These are phyloP conservation scores for Holcopasites calliopsidis DNA, from an alignment of 1,140 invertebrate species.

Conservation along the genomic window DNA sequence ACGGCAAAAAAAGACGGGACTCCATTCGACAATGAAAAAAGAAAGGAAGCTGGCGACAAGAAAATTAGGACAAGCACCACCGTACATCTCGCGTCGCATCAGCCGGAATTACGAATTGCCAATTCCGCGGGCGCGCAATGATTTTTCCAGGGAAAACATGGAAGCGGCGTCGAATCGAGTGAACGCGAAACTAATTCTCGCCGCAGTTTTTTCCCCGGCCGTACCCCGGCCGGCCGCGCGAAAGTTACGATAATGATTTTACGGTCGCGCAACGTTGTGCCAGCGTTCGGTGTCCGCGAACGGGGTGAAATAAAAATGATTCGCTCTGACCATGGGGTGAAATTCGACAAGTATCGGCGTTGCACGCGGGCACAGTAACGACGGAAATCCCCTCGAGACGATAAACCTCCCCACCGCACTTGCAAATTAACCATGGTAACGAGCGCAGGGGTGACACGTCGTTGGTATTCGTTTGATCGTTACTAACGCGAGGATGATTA, in stretches of 20 bases:
- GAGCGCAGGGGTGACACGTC: too few species aligned
- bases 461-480: background rate
- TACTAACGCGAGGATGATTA: too few species aligned
- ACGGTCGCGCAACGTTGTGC: background rate
- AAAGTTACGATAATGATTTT: conserved; percentile 11
- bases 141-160: background rate
- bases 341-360: conserved; percentile 1
- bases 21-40: background rate
- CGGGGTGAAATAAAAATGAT: conserved; percentile 18
- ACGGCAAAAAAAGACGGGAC: too few species aligned
- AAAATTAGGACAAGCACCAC: background rate
- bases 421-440: conserved; percentile 67
- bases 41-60: background rate
- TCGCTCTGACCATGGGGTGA: background rate
- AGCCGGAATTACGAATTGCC: background rate
- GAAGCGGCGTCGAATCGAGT: background rate
- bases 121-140: background rate
- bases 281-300: background rate
- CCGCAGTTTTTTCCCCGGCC: background rate
- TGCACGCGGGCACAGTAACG: background rate
- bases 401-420: conserved; percentile 57
- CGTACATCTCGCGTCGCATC: background rate
- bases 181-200: conserved; percentile 7
- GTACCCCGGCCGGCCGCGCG: background rate
- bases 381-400: conserved; percentile 41